These are phyloP conservation scores for Actenoides lindsayi DNA, from an alignment of 2,113 vertebrate genomes.

Conservation along the genomic window DNA sequence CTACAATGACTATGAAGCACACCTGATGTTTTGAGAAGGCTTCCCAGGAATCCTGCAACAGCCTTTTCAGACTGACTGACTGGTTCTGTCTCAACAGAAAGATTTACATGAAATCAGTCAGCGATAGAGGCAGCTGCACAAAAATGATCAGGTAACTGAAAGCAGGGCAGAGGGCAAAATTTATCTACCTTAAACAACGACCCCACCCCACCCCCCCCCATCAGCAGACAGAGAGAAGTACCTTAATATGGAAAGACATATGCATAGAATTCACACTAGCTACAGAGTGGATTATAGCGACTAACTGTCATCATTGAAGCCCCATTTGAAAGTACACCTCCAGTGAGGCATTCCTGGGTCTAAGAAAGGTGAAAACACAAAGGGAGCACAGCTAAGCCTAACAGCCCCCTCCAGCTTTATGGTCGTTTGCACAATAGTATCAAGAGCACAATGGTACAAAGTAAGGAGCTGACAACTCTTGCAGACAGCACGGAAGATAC, in stretches of 20 bases:
- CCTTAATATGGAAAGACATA: not conserved
- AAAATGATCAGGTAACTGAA: not conserved
- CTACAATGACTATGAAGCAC: not conserved
- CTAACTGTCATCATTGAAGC: not conserved
- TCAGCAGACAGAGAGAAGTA: not conserved
- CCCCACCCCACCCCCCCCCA: not conserved
- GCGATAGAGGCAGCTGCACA: not conserved
- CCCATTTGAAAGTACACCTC: not conserved
- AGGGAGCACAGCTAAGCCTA: not conserved
- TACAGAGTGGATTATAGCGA: not conserved
- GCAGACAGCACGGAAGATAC: not conserved
- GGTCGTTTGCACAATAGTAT: not conserved
- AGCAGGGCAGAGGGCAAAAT: not conserved
- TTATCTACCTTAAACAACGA: not conserved
- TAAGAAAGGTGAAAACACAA: not conserved
- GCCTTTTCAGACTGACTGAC: not conserved
- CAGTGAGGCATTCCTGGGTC: accelerated
- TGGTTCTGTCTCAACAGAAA: not conserved
- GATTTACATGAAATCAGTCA: not conserved
- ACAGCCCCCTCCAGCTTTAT: not conserved
- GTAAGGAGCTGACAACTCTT: not conserved
- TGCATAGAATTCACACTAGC: not conserved
- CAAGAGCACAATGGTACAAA: not conserved
- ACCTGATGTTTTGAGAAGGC: not conserved
- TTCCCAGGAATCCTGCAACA: not conserved